Base-by-base conservation (phyloP, 2,797 vertebrate genomes). In the Novumbra hubbsi region DNA sequence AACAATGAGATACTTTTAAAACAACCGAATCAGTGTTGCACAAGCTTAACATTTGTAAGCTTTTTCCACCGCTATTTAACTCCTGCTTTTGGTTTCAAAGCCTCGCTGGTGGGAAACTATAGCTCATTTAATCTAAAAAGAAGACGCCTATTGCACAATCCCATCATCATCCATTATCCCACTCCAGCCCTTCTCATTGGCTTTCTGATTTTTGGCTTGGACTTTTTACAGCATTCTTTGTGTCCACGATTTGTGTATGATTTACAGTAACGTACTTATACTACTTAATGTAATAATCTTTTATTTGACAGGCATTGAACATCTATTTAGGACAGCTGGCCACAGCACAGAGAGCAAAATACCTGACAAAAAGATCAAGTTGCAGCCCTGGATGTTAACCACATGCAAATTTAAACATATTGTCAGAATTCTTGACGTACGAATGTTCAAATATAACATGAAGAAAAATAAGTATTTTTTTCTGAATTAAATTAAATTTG, bases 311-410 rank as follows among this genome's bases (percentile, higher is more conserved):
- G 76, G 52, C 49, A 66, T 55, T n/a, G 30, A 70, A 17, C 0
- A 73, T 77, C 86, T 55, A 81, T 19, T 67, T 71, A 72, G 79
- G 81, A 76, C 74, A 74, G 66, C 41, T 82, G 80, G 83, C 81
- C 72, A 45, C 66, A 64, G 67, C 65, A 68, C 82, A 80, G 50
- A 81, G 78, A 78, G 62, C 28, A 52, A 69, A 34, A 48, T 9
- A 67, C 16, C 52, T 80, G 74, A 82, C 81, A 68, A 77, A 74
- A 38, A 76, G 63, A 80, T 79, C 70, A 45, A 45, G 41, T 12
- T 45, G 41, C 41, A 45, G 41, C 5, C 41, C 41, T 2, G 41
- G 41, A 45, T 38, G 34, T 38, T 38, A 38, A 38, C 14, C 41
- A 45, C 41, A 14, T 45, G 41, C 41, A 45, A 45, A 45, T 45